These are phyloP conservation scores for Euproctis similis DNA, from an alignment of 2,888 invertebrate genomes.

Conservation along the genomic window DNA sequence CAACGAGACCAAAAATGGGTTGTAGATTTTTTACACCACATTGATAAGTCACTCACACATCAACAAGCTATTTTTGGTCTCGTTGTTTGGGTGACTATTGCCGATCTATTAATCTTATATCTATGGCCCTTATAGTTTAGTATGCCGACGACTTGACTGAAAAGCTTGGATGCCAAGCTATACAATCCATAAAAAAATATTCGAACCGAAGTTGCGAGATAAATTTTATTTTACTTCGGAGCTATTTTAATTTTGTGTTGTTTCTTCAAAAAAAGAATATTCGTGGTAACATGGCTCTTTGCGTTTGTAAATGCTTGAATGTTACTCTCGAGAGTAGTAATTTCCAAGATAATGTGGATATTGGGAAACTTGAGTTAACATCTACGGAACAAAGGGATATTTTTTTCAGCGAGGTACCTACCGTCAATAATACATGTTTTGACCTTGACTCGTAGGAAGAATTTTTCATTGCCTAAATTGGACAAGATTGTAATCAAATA, in stretches of 20 bases:
- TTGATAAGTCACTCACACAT: too few relatives aligned
- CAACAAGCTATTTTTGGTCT: too few relatives aligned
- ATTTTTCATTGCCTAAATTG: constrained; percentile 26
- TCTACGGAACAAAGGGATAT: constrained; percentile 77
- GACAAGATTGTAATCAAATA: constrained; percentile 15
- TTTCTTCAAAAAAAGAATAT: constrained; percentile 34
- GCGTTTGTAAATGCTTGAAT: constrained; percentile 86
- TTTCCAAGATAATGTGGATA: constrained; percentile 72
- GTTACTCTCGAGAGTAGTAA: constrained; percentile 79
- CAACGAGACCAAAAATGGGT: too few relatives aligned
- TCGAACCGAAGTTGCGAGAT: too few relatives aligned
- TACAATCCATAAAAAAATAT: too few relatives aligned
- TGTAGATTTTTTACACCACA: too few relatives aligned
- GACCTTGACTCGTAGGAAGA: constrained; percentile 57
- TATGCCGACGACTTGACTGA: too few relatives aligned
- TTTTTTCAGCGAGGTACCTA: constrained; percentile 83
- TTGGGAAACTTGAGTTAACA: constrained; percentile 74
- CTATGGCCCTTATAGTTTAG: too few relatives aligned
- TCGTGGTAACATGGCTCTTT: constrained; percentile 68
- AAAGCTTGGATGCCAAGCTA: too few relatives aligned
- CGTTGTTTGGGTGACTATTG: too few relatives aligned
- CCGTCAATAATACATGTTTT: constrained; percentile 60
- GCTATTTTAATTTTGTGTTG: constrained; percentile 42
- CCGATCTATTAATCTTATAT: too few relatives aligned
- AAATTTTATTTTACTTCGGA: too few relatives aligned